phyloP scores from a whole-genome alignment of 2,888 invertebrate species.

The Drosophila kokeensis region DNA sequence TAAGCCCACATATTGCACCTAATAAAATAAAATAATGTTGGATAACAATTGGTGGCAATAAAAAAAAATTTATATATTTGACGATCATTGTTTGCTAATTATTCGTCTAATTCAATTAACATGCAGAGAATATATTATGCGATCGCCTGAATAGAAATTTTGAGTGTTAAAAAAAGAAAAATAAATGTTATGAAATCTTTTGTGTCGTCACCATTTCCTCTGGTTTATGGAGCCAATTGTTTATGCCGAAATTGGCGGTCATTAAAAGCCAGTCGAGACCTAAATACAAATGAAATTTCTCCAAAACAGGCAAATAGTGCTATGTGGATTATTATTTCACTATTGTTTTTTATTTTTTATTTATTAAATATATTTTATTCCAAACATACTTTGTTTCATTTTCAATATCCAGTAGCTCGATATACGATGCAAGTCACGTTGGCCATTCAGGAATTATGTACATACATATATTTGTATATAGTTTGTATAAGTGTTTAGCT shows the following conservation, averaged over 20 bases:
- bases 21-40: neutral
- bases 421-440: conserved; percentile 47
- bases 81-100: conserved; percentile 41
- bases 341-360: neutral
- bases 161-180: conserved; percentile 1
- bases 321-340: conserved; percentile 18
- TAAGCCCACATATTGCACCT: neutral
- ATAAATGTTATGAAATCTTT: conserved; percentile 29
- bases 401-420: conserved; percentile 3
- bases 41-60: neutral
- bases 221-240: conserved; percentile 53
- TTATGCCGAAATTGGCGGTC: conserved; percentile 57
- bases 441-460: conserved; percentile 7
- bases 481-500: neutral
- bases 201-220: conserved; percentile 63
- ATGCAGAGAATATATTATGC: conserved; percentile 36
- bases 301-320: conserved; percentile 25
- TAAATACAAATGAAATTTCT: conserved; percentile 60
- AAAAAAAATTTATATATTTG: neutral
- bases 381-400: conserved; percentile 32
- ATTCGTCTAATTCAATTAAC: conserved; percentile 34
- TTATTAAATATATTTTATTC: conserved; percentile 7
- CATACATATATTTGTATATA: neutral
- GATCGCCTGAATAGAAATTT: conserved; percentile 14
- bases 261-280: conserved; percentile 63